Evolutionary conservation across 2,797 vertebrate genomes (phyloP).

Genomic region (Amphiprion clarkii): DNA sequence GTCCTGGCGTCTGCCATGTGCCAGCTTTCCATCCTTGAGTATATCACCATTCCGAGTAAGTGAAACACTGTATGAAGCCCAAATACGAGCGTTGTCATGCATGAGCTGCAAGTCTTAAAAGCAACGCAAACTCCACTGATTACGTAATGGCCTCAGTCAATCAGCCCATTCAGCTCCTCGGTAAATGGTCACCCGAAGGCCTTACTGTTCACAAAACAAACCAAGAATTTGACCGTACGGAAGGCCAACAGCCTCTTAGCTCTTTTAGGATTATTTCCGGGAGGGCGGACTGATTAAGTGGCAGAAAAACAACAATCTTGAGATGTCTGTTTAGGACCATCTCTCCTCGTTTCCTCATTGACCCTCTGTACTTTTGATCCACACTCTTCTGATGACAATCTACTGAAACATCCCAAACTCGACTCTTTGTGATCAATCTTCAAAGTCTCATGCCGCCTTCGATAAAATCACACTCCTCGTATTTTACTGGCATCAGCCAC

Average conservation of each 20-base stretch:
- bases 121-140: slow-evolving; percentile 19
- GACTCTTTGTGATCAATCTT: background rate
- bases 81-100: slow-evolving; percentile 6
- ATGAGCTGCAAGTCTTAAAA: slow-evolving; percentile 10
- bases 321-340: background rate
- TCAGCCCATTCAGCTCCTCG: slow-evolving; percentile 30
- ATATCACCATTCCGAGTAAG: slow-evolving; percentile 11
- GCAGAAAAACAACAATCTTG: slow-evolving; percentile 21
- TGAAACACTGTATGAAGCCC: slow-evolving; percentile 5
- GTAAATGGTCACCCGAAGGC: slow-evolving; percentile 37
- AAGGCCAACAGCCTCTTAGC: slow-evolving; percentile 9
- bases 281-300: slow-evolving; percentile 11
- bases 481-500: background rate
- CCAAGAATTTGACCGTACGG: slow-evolving; percentile 7
- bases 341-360: slow-evolving; percentile 5
- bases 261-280: slow-evolving; percentile 32
- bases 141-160: slow-evolving; percentile 25
- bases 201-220: slow-evolving; percentile 23
- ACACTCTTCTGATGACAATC: background rate
- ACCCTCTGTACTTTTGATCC: slow-evolving; percentile 10
- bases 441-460: background rate
- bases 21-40: background rate
- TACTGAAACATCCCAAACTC: background rate
- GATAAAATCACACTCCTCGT: background rate
- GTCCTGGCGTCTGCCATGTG: background rate